Percentiles rank a stretch among this genome's conserved stretches.
These are phyloP conservation scores for Mayetiola destructor DNA, from an alignment of 2,888 invertebrate genomes.

Conservation along the genomic window DNA sequence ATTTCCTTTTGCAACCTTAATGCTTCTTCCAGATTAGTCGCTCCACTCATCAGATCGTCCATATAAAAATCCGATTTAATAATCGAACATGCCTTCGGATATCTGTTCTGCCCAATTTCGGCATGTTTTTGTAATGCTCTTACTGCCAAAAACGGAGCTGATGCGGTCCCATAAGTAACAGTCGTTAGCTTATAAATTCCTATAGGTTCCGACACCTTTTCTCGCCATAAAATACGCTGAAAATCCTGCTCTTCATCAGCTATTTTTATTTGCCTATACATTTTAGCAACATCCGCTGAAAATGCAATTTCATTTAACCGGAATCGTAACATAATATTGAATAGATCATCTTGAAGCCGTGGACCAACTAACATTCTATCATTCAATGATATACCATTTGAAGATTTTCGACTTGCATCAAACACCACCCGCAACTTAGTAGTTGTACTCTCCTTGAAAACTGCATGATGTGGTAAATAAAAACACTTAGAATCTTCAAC, in stretches of 20 bases:
- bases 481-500: too few species aligned
- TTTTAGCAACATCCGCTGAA: slow-evolving; percentile 18
- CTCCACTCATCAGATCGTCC: slow-evolving; percentile 17
- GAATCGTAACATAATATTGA: slow-evolving; percentile 15
- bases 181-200: slow-evolving; percentile 18
- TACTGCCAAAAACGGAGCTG: slow-evolving; percentile 19
- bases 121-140: slow-evolving; percentile 19
- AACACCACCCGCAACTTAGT: slow-evolving; percentile 16
- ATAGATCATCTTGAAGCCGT: slow-evolving; percentile 15
- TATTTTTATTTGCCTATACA: slow-evolving; percentile 17
- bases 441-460: not conserved
- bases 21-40: slow-evolving; percentile 13
- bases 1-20: not conserved
- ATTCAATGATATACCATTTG: slow-evolving; percentile 16
- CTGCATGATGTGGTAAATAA: too few species aligned
- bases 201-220: slow-evolving; percentile 13
- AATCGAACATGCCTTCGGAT: slow-evolving; percentile 18
- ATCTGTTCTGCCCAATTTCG: slow-evolving; percentile 9
- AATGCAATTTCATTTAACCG: slow-evolving; percentile 17
- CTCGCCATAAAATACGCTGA: slow-evolving; percentile 18
- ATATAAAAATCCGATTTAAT: slow-evolving; percentile 19
- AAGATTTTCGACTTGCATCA: slow-evolving; percentile 14
- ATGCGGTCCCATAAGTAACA: slow-evolving; percentile 19
- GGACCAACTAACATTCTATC: slow-evolving; percentile 16
- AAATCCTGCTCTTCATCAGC: slow-evolving; percentile 15